Percentiles rank a stretch among this genome's conserved stretches.
Conservation (phyloP, 2,888 invertebrate species). For the Bombylius discolor region DNA sequence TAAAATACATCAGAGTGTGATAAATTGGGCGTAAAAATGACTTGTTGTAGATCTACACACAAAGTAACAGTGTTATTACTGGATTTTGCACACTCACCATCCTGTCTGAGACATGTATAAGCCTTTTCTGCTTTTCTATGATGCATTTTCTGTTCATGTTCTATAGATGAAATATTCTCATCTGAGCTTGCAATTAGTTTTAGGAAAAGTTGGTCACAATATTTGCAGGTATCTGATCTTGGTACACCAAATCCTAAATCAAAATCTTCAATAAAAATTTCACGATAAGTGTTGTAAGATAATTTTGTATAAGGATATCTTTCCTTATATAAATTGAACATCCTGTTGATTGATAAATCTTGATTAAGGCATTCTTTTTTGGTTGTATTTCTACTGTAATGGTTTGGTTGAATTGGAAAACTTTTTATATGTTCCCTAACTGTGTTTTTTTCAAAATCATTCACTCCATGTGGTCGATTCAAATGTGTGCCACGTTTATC, state of each 20-base stretch:
- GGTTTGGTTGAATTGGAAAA: not conserved
- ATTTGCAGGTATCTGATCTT: constrained; percentile 2
- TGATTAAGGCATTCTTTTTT: not conserved
- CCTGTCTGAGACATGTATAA: not conserved
- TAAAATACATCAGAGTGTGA: constrained; percentile 1
- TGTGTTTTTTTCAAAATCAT: not conserved
- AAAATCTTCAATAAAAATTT: not conserved
- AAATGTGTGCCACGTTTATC: not conserved
- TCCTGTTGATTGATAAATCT: not conserved
- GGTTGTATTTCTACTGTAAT: not conserved
- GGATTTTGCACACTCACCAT: not conserved
- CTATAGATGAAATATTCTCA: not conserved
- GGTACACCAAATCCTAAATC: constrained; percentile 1
- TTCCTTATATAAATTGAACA: not conserved
- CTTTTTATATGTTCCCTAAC: not conserved
- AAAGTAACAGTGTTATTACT: not conserved
- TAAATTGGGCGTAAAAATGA: constrained; percentile 6
- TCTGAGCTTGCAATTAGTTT: not conserved
- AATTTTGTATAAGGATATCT: constrained; percentile 1
- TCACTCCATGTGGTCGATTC: not conserved
- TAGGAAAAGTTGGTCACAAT: not conserved
- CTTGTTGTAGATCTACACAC: constrained; percentile 5
- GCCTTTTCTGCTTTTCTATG: constrained; percentile 1
- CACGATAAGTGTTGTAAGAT: not conserved
- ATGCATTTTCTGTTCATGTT: not conserved